Evolutionary conservation across 2,113 vertebrate species (phyloP).

Genomic region (Periophthalmus modestus): DNA sequence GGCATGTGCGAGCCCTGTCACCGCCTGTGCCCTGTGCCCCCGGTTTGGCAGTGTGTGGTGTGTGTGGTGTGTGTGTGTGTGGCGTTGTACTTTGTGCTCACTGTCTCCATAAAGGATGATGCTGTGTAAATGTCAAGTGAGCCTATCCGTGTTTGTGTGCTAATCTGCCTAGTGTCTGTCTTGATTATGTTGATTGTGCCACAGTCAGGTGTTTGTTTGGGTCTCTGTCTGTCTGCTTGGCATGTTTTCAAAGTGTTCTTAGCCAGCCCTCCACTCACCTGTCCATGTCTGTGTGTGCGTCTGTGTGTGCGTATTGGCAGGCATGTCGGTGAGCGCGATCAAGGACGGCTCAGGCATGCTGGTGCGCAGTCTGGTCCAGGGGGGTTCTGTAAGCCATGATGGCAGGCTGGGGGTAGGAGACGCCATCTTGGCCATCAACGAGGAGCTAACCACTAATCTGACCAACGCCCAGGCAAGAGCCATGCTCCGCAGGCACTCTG

Average conservation of each 20-base stretch:
- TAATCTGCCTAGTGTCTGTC: constrained; percentile 71
- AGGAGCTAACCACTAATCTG: constrained; percentile 85
- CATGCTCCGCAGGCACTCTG: constrained; percentile 92
- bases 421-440: constrained; percentile 90
- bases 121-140: constrained; percentile 64
- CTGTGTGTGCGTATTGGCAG: constrained; percentile 70
- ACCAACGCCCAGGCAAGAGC: constrained; percentile 88
- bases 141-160: constrained; percentile 57
- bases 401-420: constrained; percentile 91
- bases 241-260: constrained; percentile 51
- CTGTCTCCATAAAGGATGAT: constrained; percentile 39
- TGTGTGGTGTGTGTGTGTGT: constrained; percentile 15
- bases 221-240: constrained; percentile 62
- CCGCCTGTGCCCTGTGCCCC: constrained; percentile 57
- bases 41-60: constrained; percentile 14
- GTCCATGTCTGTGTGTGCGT: constrained; percentile 40
- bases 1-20: constrained; percentile 48
- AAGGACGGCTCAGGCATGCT: constrained; percentile 93
- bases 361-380: constrained; percentile 90
- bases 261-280: constrained; percentile 63
- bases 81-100: constrained; percentile 14
- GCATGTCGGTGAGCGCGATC: constrained; percentile 93
- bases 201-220: constrained; percentile 69
- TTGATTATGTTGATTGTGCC: constrained; percentile 70
- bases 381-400: constrained; percentile 90